Base-by-base conservation (phyloP, 2,888 invertebrate genomes). In the Synergus itoensis region DNA sequence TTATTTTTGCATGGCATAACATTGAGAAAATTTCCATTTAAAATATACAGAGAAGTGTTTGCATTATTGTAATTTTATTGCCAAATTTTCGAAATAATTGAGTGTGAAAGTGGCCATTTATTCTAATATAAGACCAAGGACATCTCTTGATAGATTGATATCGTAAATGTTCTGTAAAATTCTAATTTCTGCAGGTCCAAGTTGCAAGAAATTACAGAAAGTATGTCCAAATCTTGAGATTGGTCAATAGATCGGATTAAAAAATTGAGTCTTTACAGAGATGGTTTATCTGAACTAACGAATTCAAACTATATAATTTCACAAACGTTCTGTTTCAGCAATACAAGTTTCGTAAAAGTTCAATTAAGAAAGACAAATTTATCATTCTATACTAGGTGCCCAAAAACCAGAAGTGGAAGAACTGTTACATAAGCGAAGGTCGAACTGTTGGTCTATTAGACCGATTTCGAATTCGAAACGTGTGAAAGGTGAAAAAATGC, bases 341-440 rank as follows among this genome's bases (percentile, higher is more conserved):
- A 67, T 8, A 45, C 8, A 43, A 45, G 21, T 67, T 67, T 45
- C 67, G 67, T 43, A 45, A 67, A 67, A 67, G 14, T 21, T 67
- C 21, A 67, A 62, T 21, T 4, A 28, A 65, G 65, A 41, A 43
- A 45, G 67, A 21, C 67, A 18, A 21, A 67, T 67, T 67, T 14
- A 21, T 67, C 45, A 67, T 67, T 67, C 21, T 16, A 21, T 14
- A 21, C 8, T 21, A 2, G 67, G 21, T 45, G 45, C 8, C 45
- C 45, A 14, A 67, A 67, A 45, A 67, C 21, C 21, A 67, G 45
- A 67, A 67, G 67, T 67, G 21, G 67, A 67, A 67, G 67, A 45
- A 21, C 18, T n/a, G 28, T 67, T 67, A 21, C 67, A 67, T 67
- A 67, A 67, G 2, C 21, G 18, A 67, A 65, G 41, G 40, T 41